A percentile compares a stretch with the other conserved stretches of the same genome.
These are phyloP conservation scores for Synanthedon formicaeformis DNA, from an alignment of 2,888 invertebrate genomes.

Conservation along the genomic window DNA sequence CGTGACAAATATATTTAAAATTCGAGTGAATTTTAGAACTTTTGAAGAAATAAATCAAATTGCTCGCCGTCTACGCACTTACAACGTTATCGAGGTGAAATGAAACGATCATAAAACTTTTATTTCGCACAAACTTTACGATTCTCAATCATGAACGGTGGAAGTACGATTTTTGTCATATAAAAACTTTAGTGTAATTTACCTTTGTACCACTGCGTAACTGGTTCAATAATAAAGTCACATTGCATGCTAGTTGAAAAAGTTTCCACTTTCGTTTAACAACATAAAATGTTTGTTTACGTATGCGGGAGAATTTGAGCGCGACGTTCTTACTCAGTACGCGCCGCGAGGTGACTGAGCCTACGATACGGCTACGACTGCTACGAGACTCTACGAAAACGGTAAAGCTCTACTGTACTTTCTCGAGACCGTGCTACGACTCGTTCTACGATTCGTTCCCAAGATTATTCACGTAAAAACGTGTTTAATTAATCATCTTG, in stretches of 20 bases:
- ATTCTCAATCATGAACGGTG: background rate
- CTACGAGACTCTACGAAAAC: background rate
- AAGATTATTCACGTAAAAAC: background rate
- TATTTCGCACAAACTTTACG: background rate
- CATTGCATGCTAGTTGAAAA: constrained; percentile 18
- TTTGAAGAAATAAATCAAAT: too few relatives aligned
- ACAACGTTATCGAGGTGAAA: background rate
- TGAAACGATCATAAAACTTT: background rate
- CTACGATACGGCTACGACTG: background rate
- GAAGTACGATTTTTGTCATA: background rate
- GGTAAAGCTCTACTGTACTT: background rate
- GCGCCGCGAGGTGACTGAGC: background rate
- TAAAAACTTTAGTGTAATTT: background rate
- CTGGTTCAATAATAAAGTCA: constrained; percentile 9
- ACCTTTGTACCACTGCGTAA: background rate
- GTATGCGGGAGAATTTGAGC: background rate
- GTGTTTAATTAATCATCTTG: background rate
- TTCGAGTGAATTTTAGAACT: too few relatives aligned
- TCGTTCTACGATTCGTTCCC: background rate
- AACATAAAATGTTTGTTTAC: background rate
- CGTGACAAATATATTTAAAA: too few relatives aligned
- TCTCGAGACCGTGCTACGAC: background rate
- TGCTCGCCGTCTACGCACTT: background rate
- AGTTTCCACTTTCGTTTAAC: constrained; percentile 20
- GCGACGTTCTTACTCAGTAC: background rate